Conservation (phyloP, 2,888 invertebrate genomes). For the Aleiodes alternator region DNA sequence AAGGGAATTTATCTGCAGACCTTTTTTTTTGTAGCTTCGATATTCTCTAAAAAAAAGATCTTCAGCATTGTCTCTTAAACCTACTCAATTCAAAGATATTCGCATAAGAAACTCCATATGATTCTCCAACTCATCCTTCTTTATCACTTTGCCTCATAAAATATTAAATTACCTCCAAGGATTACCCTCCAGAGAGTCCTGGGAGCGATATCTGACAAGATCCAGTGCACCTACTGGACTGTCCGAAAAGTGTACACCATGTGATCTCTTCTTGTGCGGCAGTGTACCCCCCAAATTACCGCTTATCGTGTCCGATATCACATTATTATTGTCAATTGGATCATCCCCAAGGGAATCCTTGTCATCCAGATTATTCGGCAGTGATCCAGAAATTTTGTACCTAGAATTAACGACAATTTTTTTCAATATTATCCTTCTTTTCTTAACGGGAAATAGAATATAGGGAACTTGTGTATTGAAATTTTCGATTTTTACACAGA, state of each 20-base stretch:
- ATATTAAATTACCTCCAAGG: slow-evolving; percentile 69
- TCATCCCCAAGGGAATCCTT: slow-evolving; percentile 76
- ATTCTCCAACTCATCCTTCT: no score
- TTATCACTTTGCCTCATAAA: no score
- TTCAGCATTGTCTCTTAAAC: no score
- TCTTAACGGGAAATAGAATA: no score
- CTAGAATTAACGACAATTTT: slow-evolving; percentile 55
- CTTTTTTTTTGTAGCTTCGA: no score
- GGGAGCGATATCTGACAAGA: slow-evolving; percentile 70
- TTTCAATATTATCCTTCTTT: no score
- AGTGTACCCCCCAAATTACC: slow-evolving; percentile 72
- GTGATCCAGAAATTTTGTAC: slow-evolving; percentile 78
- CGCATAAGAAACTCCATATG: no score
- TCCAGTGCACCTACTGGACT: slow-evolving; percentile 66
- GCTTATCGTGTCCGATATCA: slow-evolving; percentile 68
- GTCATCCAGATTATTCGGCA: slow-evolving; percentile 84
- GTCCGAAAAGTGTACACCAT: slow-evolving; percentile 69
- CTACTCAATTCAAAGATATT: no score
- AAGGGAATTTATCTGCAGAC: no score
- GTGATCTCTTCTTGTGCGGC: slow-evolving; percentile 71
- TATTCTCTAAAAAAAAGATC: no score
- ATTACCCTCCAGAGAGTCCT: slow-evolving; percentile 72
- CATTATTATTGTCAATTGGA: slow-evolving; percentile 78
- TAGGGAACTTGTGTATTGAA: no score
- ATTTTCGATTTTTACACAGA: no score